Base-by-base conservation (phyloP, 2,797 vertebrate species). In the Pampus argenteus region DNA sequence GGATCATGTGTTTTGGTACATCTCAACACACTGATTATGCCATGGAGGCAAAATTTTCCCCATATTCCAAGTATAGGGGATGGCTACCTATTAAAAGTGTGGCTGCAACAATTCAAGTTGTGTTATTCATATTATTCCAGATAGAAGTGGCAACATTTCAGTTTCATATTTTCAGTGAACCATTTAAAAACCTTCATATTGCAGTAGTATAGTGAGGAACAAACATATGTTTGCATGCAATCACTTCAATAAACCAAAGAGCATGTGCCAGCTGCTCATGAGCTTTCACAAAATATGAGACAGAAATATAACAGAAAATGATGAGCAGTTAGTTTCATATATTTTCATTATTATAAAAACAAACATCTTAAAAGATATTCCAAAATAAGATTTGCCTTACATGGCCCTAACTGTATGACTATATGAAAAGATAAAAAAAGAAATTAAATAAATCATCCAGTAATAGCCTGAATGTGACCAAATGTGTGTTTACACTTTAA, bases 1-100 rank as follows among this genome's bases (percentile, higher is more conserved):
- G 57, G 36, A 50, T 78, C 56, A 63, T 23, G 56, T 3, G 15
- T 59, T 78, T 56, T 29, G 14, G 22, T 20, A 23, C 20, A 22
- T 5, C 15, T 52, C 29, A 57, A 36, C 36, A 58, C 28, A 36
- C 22, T 36, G 13, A 25, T 44, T 50, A 36, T 48, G 17, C 9
- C 17, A 44, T 14, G 8, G 15, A 66, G 6, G 26, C 3, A 47
- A 42, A 20, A 40, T 28, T 56, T 23, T 23, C 3, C 0, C 9
- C 26, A 20, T 20, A 10, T 25, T 18, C 6, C 9, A 31, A 2
- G 1, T 31, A 44, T 29, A 29, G 29, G 42, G 25, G 20, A 20
- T 45, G 5, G 51, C 42, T 52, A 28, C 5, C 1, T 23, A 47
- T 59, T 50, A 14, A 44, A 66, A 5, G 1, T 40, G 38, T 40